A percentile compares a stretch with the other conserved stretches of the same genome.
phyloP scores from a whole-genome alignment of 2,888 invertebrate species.

The Zaprionus obscuricornis region DNA sequence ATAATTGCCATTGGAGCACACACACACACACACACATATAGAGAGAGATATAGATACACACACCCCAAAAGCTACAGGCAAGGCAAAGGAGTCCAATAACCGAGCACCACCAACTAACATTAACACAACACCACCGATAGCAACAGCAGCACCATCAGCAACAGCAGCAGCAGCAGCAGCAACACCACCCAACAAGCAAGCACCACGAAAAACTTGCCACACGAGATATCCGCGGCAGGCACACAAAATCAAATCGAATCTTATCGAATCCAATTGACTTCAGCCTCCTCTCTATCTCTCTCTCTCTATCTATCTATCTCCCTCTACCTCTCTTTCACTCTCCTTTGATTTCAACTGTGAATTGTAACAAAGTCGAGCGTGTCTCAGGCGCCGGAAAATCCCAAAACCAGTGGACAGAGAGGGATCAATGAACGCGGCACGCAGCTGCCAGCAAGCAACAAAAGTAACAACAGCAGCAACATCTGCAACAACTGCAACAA shows the following conservation, averaged over 20 bases:
- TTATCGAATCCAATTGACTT: conserved; percentile 46
- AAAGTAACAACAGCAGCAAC: conserved; percentile 30
- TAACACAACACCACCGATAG: conserved; percentile 15
- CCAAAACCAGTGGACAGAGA: conserved; percentile 56
- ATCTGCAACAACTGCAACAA: conserved; percentile 9
- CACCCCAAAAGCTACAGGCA: conserved; percentile 38
- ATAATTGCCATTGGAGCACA: conserved; percentile 71
- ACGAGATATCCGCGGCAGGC: conserved; percentile 72
- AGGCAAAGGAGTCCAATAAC: conserved; percentile 75
- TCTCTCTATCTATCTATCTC: too few species aligned
- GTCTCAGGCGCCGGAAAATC: conserved; percentile 68
- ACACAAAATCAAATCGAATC: conserved; percentile 34
- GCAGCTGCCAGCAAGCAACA: conserved; percentile 62
- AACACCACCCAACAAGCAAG: conserved; percentile 28
- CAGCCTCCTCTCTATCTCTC: too few species aligned
- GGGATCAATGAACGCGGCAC: conserved; percentile 74
- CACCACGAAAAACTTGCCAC: conserved; percentile 74
- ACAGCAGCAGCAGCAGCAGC: conserved; percentile 32
- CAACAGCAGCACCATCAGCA: conserved; percentile 17
- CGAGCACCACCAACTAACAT: conserved; percentile 50
- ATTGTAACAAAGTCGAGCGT: conserved; percentile 54
- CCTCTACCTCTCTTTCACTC: too few species aligned
- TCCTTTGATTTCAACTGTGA: too few species aligned
- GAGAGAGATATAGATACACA: conserved; percentile 3
- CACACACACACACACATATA: conserved; percentile 18